Base-by-base conservation (phyloP, 2,888 invertebrate species). In the Atherix ibis region DNA sequence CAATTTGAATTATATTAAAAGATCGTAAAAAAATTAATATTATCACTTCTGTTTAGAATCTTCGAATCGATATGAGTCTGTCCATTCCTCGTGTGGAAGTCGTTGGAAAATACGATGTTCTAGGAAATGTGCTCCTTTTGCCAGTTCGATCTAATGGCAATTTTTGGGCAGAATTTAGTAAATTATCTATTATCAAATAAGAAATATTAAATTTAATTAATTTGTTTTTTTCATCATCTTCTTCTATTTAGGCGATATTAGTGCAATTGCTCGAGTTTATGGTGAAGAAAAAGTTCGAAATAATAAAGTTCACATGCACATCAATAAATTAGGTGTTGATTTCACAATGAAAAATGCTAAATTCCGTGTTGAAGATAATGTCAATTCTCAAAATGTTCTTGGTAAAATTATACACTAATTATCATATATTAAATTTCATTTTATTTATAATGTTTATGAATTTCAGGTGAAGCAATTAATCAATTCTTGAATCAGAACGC, bases 401-500 rank as follows among this genome's bases (percentile, higher is more conserved):
- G 82, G 83, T 71, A 64, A 63, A 34, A 31, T 28, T 13, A 29
- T 25, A 24, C 22, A 29, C 31, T 30, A 24, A 9, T 34, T 18
- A 27, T 3, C n/a, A 16, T 19, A n/a, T n/a, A n/a, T n/a, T n/a
- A 22, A 29, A 18, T 16, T 32, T 9, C 15, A 6, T 27, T 10
- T 4, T 28, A 19, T 16, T 17, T 31, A 25, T 27, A 28, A 6
- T 32, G 25, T 18, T 18, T 6, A 19, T 25, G 9, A 4, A 15
- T 19, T 32, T 18, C 58, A 78, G 78, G 78, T 25, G 74, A 80
- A 53, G 82, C 82, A 1, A 81, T 84, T 73, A 83, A 83, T 56
- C 80, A 80, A 53, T 83, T 83, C 56, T 60, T 84, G 41, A 83
- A 83, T 60, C 76, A 76, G 54, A 82, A 84, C 49, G 72, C 79